Evolutionary conservation across 1,140 invertebrate species (phyloP), one percentile per base, ranked within the genome.

Genomic region (Venustaconcha ellipsiformis): DNA sequence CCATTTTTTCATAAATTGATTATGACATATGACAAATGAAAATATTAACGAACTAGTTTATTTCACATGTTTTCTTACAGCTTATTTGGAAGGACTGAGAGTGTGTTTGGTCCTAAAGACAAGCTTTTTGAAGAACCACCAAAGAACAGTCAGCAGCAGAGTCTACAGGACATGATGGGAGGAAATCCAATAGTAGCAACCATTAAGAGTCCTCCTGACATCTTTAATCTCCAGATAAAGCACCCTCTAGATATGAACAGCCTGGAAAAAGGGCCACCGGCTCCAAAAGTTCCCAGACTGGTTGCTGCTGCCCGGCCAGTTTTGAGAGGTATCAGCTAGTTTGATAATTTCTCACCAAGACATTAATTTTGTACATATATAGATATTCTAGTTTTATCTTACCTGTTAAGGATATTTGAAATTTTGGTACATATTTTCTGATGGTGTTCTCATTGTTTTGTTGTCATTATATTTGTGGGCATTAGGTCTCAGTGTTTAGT

Each of bases 61-160:
- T 12, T 67, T 67, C 48, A 20, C 37, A 12, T 72, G 17, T 60
- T 37, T 37, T 48, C 73, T 70, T 90, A 79, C 75, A 89, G 87
- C 13, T 87, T 89, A 72, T 89, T 88, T 82, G 87, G 87, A 18
- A 78, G 78, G 15, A 88, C 88, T 12, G 86, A 88, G 73, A 80
- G 72, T 20, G 84, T 88, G n/a, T 88, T 87, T 72, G 79, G 71
- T 23, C 80, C 81, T 15, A 87, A 81, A 68, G 80, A 83, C 37
- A 77, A 83, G 57, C 72, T 83, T 17, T 78, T 80, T 62, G 80
- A 79, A 48, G 82, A 84, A 15, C 79, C 80, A 26, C 74, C 78
- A 1, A 57, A 74, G 60, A 75, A 81, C 26, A 78, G 77, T 58
- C 68, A 58, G 13, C 58, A 78, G 78, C 62, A 80, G 67, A 85